Base-by-base conservation (phyloP, 1,140 invertebrate species). In the Chironomus striatipennis region DNA sequence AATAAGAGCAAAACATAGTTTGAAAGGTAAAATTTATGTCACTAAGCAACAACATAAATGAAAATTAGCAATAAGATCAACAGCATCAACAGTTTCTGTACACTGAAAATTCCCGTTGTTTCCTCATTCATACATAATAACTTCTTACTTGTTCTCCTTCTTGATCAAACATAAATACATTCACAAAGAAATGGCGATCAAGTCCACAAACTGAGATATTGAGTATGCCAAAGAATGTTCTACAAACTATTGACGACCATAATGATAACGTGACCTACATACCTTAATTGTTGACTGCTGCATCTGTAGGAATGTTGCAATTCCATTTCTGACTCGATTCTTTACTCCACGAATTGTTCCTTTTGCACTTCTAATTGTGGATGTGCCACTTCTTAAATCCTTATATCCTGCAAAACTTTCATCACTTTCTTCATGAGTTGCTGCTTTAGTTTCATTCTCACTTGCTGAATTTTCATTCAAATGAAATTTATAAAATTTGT, bases 311-410 rank as follows among this genome's bases (percentile, higher is more conserved):
- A 97, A 97, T 6, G 95, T 97, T 15, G 93, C 94, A 78, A 98
- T 97, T 76, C 95, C 95, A 73, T 94, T 94, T 77, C 94, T 85
- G 21, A 98, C 96, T 78, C 95, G 87, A 85, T 98, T 97, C 84
- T 94, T 95, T 72, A 97, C 94, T 73, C 95, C 95, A 18, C 95
- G 87, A 74, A 97, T 92, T 2, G 94, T 97, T 42, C 95, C 95
- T 81, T 93, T 93, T 75, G 91, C 89, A 85, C 95, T 97, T 77
- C 89, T 86, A 79, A 96, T 95, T 73, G 93, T 92, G 4, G 88
- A 85, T n/a, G 87, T 86, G 79, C 88, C 87, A 72, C 84, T 87
- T 74, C 91, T 86, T 76, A 90, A 88, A 81, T 93, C 91, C 83
- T 90, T 91, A 77, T 89, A 89, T 5, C 93, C 93, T 1, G 90